Percentiles rank a stretch among this genome's conserved stretches.
Conservation (phyloP, 1,140 invertebrate species). For the Papilio aristodemus region DNA sequence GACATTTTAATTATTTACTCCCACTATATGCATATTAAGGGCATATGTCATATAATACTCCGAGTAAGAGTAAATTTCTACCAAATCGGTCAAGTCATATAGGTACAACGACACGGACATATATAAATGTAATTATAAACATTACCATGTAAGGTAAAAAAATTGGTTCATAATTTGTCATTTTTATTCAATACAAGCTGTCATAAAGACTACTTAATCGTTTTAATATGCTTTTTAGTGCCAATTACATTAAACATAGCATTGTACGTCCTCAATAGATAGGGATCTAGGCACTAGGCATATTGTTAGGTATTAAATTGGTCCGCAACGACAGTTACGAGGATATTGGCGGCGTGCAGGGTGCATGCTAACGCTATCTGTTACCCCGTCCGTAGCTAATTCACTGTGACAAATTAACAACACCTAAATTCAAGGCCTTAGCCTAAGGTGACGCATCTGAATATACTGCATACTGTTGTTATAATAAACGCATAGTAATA, state of each 20-base stretch:
- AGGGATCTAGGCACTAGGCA: conserved; percentile 58
- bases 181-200: too few species aligned
- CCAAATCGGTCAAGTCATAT: too few species aligned
- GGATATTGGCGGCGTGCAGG: conserved; percentile 73
- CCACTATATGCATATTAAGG: too few species aligned
- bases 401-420: conserved; percentile 79
- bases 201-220: too few species aligned
- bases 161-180: too few species aligned
- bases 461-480: conserved; percentile 12
- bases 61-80: too few species aligned
- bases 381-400: conserved; percentile 76
- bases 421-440: conserved; percentile 59
- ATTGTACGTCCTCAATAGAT: conserved; percentile 46
- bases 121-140: too few species aligned
- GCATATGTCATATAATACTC: too few species aligned
- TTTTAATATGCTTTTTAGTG: too few species aligned
- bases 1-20: too few species aligned
- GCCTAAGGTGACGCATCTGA: conserved; percentile 21
- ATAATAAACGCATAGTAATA: background rate
- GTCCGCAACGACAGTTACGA: conserved; percentile 68
- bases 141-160: too few species aligned
- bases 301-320: conserved; percentile 76
- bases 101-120: too few species aligned
- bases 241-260: conserved; percentile 27
- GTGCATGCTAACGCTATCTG: conserved; percentile 76